These are phyloP conservation scores for Threskiornis aethiopicus DNA, from an alignment of 2,797 vertebrate species.

Conservation along the genomic window DNA sequence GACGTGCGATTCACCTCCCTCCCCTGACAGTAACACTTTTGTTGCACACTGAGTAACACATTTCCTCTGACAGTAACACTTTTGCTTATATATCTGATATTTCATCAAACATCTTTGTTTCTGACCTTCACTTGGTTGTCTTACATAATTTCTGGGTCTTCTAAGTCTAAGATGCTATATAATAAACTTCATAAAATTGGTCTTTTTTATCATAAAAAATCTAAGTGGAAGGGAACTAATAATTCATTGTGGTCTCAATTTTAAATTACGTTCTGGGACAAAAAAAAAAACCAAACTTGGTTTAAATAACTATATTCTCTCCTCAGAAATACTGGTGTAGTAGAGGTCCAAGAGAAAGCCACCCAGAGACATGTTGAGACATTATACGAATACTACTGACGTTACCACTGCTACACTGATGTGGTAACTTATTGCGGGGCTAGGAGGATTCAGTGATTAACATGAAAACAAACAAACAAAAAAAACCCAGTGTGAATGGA, in stretches of 20 bases:
- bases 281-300: neutral
- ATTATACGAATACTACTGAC: neutral
- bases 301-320: neutral
- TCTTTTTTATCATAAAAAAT: neutral
- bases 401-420: neutral
- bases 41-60: neutral
- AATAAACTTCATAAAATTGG: neutral
- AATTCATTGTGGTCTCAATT: neutral
- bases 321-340: neutral
- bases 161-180: neutral
- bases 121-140: neutral
- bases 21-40: neutral
- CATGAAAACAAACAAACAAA: neutral
- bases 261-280: neutral
- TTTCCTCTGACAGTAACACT: constrained; percentile 26
- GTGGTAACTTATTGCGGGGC: neutral
- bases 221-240: neutral
- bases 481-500: neutral
- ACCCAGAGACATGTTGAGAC: accelerated
- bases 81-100: neutral
- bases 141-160: neutral
- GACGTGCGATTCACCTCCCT: neutral
- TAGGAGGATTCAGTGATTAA: neutral
- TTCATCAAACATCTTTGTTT: neutral
- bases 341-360: neutral